phyloP scores from a whole-genome alignment of 2,888 invertebrate genomes.

The Mystacides longicornis region DNA sequence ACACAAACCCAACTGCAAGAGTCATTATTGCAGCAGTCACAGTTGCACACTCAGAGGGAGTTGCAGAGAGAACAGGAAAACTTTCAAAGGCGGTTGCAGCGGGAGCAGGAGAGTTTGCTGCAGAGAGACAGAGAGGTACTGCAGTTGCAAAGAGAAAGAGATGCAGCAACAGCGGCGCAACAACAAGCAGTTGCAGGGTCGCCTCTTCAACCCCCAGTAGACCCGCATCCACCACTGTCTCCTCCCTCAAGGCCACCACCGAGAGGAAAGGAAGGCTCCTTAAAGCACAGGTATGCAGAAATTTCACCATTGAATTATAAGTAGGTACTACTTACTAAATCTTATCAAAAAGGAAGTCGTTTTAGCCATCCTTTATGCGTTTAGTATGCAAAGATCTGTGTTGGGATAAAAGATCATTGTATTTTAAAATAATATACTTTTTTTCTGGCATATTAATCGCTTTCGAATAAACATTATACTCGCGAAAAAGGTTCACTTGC shows the following conservation, averaged over 20 bases:
- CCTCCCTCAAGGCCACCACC: conserved; percentile 30
- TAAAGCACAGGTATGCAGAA: conserved; percentile 45
- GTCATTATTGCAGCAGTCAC: conserved; percentile 31
- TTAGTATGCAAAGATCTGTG: too few species aligned
- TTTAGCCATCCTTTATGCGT: too few species aligned
- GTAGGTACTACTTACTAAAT: not conserved
- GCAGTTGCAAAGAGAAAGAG: not conserved
- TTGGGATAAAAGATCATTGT: too few species aligned
- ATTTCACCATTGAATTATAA: not conserved
- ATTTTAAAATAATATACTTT: too few species aligned
- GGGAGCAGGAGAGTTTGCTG: not conserved
- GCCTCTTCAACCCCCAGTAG: conserved; percentile 31
- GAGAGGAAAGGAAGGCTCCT: conserved; percentile 49
- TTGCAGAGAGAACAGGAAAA: not conserved
- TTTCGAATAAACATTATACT: too few species aligned
- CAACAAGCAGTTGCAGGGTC: conserved; percentile 33
- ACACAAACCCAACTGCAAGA: conserved; percentile 35
- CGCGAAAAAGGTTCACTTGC: too few species aligned
- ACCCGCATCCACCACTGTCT: conserved; percentile 33
- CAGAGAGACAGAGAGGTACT: not conserved
- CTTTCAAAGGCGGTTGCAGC: not conserved
- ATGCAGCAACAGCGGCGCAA: not conserved
- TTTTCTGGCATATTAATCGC: too few species aligned
- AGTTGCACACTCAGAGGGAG: not conserved
- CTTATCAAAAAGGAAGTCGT: too few species aligned